These are phyloP conservation scores for Isaurus tuberculatus DNA, from an alignment of 92 coral and sea anemone species.

Conservation along the genomic window DNA sequence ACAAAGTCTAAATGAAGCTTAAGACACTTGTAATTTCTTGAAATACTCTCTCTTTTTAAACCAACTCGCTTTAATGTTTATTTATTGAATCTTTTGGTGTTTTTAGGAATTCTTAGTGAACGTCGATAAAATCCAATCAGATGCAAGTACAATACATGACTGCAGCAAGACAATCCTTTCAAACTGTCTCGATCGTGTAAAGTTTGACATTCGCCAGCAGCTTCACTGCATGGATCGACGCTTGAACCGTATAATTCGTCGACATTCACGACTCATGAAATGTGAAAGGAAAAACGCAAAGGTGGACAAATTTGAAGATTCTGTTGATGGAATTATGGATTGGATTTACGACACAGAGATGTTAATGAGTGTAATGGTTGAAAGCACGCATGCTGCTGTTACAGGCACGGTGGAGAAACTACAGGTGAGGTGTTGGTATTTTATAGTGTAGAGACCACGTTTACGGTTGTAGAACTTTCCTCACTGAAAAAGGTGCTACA, in stretches of 20 bases:
- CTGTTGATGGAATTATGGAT: constrained; percentile 96
- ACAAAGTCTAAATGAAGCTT: too few species aligned
- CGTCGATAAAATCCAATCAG: constrained; percentile 81
- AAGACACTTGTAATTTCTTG: too few species aligned
- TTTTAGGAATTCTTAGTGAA: constrained; percentile 81
- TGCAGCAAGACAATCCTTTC: constrained; percentile 73
- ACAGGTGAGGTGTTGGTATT: constrained; percentile 68
- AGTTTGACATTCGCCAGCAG: constrained; percentile 71
- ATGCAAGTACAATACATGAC: constrained; percentile 76
- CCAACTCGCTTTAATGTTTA: too few species aligned
- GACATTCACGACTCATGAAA: constrained; percentile 92
- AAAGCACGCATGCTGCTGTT: constrained; percentile 77
- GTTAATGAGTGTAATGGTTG: constrained; percentile 73
- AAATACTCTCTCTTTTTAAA: too few species aligned
- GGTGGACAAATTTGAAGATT: constrained; percentile 90
- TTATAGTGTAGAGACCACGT: too few species aligned
- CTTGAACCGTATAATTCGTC: constrained; percentile 84
- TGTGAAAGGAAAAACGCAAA: constrained; percentile 91
- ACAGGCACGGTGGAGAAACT: constrained; percentile 74
- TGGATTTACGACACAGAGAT: constrained; percentile 95
- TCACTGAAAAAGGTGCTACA: too few species aligned
- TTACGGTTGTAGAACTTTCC: too few species aligned
- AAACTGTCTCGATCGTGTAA: constrained; percentile 78
- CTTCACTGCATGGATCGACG: constrained; percentile 88
- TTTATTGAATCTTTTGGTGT: not conserved